Percentiles rank a stretch among this genome's conserved stretches.
phyloP scores from a whole-genome alignment of 2,888 invertebrate species.

The Brenthis ino region DNA sequence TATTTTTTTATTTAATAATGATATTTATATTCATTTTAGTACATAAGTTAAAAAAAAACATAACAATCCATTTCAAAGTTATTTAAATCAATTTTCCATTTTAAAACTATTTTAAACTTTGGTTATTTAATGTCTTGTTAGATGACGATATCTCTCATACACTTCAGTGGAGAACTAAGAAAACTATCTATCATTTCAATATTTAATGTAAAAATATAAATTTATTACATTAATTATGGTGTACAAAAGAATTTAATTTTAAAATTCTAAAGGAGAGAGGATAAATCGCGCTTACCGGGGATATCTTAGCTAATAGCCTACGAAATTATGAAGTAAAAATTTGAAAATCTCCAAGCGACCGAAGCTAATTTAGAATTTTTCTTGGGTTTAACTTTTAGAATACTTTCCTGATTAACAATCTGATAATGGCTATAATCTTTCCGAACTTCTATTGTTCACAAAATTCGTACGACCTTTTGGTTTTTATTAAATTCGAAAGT shows the following conservation, averaged over 20 bases:
- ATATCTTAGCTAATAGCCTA: conserved; percentile 34
- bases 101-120: no score
- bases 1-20: neutral
- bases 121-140: no score
- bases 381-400: conserved; percentile 39
- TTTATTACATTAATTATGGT: no score
- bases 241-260: conserved; percentile 28
- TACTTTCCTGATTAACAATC: conserved; percentile 44
- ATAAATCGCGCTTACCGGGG: conserved; percentile 27
- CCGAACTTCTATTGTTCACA: conserved; percentile 37
- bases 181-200: no score
- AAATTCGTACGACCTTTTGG: conserved; percentile 34
- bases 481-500: conserved; percentile 25
- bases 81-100: no score
- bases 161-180: no score
- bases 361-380: conserved; percentile 38
- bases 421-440: conserved; percentile 43
- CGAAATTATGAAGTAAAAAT: conserved; percentile 36
- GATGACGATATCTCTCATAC: no score
- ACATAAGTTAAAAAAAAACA: no score
- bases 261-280: conserved; percentile 25
- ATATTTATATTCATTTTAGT: neutral
- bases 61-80: no score
- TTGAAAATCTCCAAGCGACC: conserved; percentile 33
- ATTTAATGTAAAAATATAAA: no score